A percentile compares a stretch with the other conserved stretches of the same genome.
phyloP scores from a whole-genome alignment of 2,797 vertebrate genomes.

The Danio albolineatus region DNA sequence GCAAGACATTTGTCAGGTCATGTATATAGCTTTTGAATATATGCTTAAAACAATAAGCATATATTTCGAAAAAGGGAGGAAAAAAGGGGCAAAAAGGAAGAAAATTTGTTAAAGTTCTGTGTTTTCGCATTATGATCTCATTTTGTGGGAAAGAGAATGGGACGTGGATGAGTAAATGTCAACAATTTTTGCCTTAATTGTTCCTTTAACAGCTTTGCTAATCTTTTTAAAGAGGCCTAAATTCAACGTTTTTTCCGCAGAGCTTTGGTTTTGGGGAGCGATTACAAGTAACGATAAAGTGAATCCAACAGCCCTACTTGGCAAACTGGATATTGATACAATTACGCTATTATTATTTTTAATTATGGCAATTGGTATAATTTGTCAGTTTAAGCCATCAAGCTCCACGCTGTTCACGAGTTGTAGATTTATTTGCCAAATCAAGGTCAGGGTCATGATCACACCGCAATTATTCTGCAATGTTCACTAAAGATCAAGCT shows the following conservation, averaged over 20 bases:
- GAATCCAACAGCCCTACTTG: slow-evolving; percentile 11
- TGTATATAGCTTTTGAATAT: no score
- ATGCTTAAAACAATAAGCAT: no score
- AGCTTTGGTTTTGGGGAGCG: neutral
- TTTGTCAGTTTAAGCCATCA: neutral
- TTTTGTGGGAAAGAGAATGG: neutral
- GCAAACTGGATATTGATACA: neutral
- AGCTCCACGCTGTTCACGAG: neutral
- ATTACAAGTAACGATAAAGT: neutral
- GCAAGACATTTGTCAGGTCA: no score
- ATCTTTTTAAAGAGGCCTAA: neutral
- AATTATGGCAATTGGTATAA: neutral
- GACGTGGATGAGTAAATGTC: neutral
- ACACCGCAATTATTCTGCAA: neutral
- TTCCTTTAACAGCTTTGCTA: neutral
- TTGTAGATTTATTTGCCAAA: neutral
- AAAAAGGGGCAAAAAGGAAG: no score
- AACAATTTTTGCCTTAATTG: neutral
- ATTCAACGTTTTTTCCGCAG: neutral
- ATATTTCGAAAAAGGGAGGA: no score
- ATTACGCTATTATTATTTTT: neutral
- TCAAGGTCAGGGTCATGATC: slow-evolving; percentile 11
- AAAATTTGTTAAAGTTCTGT: neutral
- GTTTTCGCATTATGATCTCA: neutral
- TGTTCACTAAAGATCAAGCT: neutral